phyloP scores from a whole-genome alignment of 37 sponge, comb jelly and placozoan genomes.

The Diacarnus erythraeanus region DNA sequence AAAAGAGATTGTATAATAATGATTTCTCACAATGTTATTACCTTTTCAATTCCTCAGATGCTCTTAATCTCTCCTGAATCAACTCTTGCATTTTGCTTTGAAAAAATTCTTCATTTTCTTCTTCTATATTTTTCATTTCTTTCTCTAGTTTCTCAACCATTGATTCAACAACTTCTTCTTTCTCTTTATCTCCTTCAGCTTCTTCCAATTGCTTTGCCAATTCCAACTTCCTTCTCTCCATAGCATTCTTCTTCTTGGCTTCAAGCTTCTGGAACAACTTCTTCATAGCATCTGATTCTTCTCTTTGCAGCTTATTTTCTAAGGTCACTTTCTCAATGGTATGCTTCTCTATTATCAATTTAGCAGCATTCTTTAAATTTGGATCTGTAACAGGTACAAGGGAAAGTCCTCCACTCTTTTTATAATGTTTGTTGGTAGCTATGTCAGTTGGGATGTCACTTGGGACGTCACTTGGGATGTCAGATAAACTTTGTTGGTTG shows the following conservation, averaged over 20 bases:
- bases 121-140: not conserved
- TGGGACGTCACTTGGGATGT: too few relatives aligned
- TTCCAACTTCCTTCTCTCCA: not conserved
- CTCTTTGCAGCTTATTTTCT: not conserved
- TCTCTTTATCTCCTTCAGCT: not conserved
- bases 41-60: not conserved
- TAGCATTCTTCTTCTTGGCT: not conserved
- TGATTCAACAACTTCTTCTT: not conserved
- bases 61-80: not conserved
- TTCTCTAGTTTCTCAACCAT: not conserved
- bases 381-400: not conserved
- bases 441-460: too few relatives aligned
- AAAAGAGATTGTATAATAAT: not conserved
- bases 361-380: not conserved
- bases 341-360: slow-evolving; percentile 5
- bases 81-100: not conserved
- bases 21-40: not conserved
- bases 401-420: too few relatives aligned
- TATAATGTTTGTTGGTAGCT: too few relatives aligned
- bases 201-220: not conserved
- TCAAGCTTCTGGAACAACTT: not conserved
- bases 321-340: slow-evolving; percentile 5
- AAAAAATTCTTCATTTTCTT: not conserved
- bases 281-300: slow-evolving; percentile 1
- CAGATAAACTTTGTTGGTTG: too few relatives aligned